These are phyloP conservation scores for Anastatus disparis DNA, from an alignment of 1,140 invertebrate genomes.

Conservation along the genomic window DNA sequence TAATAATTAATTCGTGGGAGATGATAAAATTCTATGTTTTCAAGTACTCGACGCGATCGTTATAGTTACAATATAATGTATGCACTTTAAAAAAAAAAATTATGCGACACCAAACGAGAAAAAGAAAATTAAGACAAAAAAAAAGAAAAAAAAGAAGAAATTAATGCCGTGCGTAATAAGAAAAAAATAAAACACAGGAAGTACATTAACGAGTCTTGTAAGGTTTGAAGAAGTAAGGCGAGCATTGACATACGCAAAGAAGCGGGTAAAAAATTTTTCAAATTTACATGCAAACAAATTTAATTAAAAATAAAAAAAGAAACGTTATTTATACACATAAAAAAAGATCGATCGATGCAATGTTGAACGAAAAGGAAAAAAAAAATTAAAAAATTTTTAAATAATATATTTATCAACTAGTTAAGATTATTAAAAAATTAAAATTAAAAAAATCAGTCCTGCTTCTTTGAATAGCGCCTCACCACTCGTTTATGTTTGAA, in stretches of 20 bases:
- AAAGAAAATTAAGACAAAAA: slow-evolving; percentile 3
- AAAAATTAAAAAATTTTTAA: slow-evolving; percentile 20
- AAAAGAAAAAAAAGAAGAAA: background rate
- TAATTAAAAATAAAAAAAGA: slow-evolving; percentile 16
- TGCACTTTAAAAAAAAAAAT: background rate
- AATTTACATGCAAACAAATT: slow-evolving; percentile 12
- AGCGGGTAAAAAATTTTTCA: background rate
- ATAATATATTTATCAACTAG: slow-evolving; percentile 27
- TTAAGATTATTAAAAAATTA: slow-evolving; percentile 21
- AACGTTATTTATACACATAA: slow-evolving; percentile 28
- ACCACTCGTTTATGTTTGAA: slow-evolving; percentile 27
- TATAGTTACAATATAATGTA: background rate
- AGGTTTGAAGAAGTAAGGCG: slow-evolving; percentile 40
- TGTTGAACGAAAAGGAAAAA: slow-evolving; percentile 3
- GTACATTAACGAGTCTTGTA: slow-evolving; percentile 41
- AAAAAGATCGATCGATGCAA: slow-evolving; percentile 4
- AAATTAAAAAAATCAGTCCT: slow-evolving; percentile 20
- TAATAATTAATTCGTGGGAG: background rate
- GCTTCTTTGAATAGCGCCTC: slow-evolving; percentile 34
- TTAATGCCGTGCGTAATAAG: slow-evolving; percentile 37
- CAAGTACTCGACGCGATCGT: slow-evolving; percentile 22
- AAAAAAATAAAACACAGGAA: slow-evolving; percentile 23
- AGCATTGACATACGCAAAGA: slow-evolving; percentile 18
- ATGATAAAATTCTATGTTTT: background rate
- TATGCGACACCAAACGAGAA: background rate